These are phyloP conservation scores for Hippasteria phrygiana DNA, from an alignment of 53 echinoderm and acorn worm genomes.

Conservation along the genomic window DNA sequence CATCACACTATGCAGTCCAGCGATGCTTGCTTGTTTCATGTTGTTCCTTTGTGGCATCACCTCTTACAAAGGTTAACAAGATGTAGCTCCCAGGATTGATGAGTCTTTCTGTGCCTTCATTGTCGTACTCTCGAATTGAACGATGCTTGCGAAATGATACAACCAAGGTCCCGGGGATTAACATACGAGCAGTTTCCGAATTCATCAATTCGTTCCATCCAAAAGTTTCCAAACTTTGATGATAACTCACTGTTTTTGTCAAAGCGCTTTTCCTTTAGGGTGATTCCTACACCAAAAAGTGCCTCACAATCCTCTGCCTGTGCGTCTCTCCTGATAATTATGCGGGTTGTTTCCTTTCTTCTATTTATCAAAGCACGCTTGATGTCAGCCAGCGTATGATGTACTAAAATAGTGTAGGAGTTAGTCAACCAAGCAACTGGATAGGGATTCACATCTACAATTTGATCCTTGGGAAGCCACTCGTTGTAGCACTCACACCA, in stretches of 20 bases:
- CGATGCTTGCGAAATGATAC: not conserved
- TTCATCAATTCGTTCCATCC: not conserved
- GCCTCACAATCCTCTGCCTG: not conserved
- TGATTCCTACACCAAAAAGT: not conserved
- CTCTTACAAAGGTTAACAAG: not conserved
- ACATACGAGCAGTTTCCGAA: not conserved
- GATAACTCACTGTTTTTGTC: not conserved
- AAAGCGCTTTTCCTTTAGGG: not conserved
- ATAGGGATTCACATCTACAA: not conserved
- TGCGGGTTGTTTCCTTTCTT: not conserved
- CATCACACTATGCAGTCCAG: not conserved
- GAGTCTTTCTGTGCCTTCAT: not conserved
- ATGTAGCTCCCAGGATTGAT: not conserved
- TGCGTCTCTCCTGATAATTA: conserved; percentile 14
- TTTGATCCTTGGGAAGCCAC: conserved; percentile 9
- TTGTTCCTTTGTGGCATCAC: conserved; percentile 8
- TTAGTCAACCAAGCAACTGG: no score
- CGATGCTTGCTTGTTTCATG: not conserved
- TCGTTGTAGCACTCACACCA: conserved; percentile 2
- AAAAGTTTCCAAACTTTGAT: not conserved
- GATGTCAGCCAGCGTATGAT: not conserved
- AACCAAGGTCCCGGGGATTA: not conserved
- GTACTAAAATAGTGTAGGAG: not conserved
- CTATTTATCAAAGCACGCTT: not conserved
- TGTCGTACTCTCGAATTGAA: not conserved